Conservation (phyloP, 2,113 vertebrate genomes). For the Centrocercus urophasianus region DNA sequence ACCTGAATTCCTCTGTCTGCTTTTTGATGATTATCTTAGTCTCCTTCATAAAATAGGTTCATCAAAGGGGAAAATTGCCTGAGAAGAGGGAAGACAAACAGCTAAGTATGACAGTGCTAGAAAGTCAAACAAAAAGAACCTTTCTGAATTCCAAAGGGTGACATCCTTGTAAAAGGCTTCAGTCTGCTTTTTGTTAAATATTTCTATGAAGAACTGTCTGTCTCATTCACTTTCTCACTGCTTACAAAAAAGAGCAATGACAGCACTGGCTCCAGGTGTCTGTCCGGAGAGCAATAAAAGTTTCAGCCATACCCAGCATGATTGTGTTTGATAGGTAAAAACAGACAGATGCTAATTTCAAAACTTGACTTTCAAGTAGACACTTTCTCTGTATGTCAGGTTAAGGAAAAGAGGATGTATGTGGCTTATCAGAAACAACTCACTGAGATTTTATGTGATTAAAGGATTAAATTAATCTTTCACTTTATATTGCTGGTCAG, state of each 20-base stretch:
- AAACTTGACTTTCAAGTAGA: slow-evolving; percentile 34
- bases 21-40: not conserved
- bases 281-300: slow-evolving; percentile 62
- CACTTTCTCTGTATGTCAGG: not conserved
- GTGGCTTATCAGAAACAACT: not conserved
- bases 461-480: slow-evolving; percentile 41
- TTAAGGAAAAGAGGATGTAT: not conserved
- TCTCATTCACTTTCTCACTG: slow-evolving; percentile 18
- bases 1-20: slow-evolving; percentile 1
- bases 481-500: slow-evolving; percentile 30
- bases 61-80: not conserved
- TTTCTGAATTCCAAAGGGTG: slow-evolving; percentile 54
- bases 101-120: slow-evolving; percentile 9
- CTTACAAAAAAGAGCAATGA: slow-evolving; percentile 50
- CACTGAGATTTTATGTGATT: not conserved
- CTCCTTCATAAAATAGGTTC: not conserved
- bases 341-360: slow-evolving; percentile 49
- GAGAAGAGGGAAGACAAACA: not conserved
- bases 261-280: slow-evolving; percentile 65
- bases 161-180: slow-evolving; percentile 51
- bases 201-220: not conserved
- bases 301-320: not conserved
- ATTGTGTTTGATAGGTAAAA: slow-evolving; percentile 44
- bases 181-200: slow-evolving; percentile 61
- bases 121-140: slow-evolving; percentile 31